Evolutionary conservation across 1,140 invertebrate genomes (phyloP), one percentile per base, ranked within the genome.

Genomic region (Cephus cinctus): DNA sequence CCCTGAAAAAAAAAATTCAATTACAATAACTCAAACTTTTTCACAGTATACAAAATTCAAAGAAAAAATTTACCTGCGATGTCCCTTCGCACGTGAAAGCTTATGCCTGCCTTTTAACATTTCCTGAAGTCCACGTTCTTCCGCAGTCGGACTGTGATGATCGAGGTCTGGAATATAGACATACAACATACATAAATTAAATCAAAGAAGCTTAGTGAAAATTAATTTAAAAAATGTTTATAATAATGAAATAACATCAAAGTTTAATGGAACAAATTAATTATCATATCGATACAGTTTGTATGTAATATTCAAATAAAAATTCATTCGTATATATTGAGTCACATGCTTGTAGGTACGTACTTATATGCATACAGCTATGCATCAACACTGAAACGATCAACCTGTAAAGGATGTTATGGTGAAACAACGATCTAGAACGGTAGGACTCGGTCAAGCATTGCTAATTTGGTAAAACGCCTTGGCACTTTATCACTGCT

Each of bases 41-140:
- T 12, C 9, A 31, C 14, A 25, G 2, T 18, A 32, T 31, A 34
- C 8, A 42, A 16, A 18, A 44, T 46, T 40, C 34, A 44, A 44
- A 39, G 25, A 35, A 15, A 35, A 20, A 43, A 35, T 43, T 14
- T 16, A 43, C 57, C 59, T 58, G 30, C 38, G 56, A 38, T 56
- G 57, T 30, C 53, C 56, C 43, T 47, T 52, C 18, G 57, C 39
- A 38, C 56, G 52, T 52, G 57, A 57, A 43, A 62, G 50, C 42
- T 62, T 60, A 36, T 54, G 62, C 43, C 52, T 57, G 18, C 53
- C 54, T 51, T 40, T 59, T 6, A 43, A 2, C 47, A 54, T 52
- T 31, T 53, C 57, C 36, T 56, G 48, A 42, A 43, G 48, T 48
- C 54, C n/a, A n/a, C n/a, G 54, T 18, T 36, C n/a, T 30, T 59